Evolutionary conservation across 2,888 invertebrate species (phyloP).

Genomic region (Trisateles emortualis): DNA sequence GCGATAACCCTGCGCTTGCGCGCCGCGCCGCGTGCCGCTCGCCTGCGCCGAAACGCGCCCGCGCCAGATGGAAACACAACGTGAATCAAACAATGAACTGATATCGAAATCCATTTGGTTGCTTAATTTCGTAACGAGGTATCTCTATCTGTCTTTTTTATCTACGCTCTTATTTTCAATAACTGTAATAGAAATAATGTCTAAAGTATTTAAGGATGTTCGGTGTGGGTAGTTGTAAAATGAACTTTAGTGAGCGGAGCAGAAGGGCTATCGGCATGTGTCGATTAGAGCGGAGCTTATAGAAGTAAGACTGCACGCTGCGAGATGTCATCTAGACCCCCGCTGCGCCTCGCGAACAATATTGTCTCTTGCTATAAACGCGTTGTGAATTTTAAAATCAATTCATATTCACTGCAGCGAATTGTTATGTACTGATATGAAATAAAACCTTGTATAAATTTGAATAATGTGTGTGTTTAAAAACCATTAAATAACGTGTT

Average conservation of each 20-base stretch:
- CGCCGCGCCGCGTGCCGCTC: conserved; percentile 60
- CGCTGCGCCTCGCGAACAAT: conserved; percentile 83
- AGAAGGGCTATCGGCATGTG: conserved; percentile 24
- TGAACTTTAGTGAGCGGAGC: conserved; percentile 32
- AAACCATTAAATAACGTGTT: conserved; percentile 53
- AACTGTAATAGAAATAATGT: conserved; percentile 72
- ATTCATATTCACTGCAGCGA: conserved; percentile 76
- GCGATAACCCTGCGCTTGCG: conserved; percentile 69
- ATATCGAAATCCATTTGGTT: conserved; percentile 81
- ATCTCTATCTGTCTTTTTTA: conserved; percentile 75
- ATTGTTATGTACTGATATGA: conserved; percentile 61
- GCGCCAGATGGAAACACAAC: conserved; percentile 50
- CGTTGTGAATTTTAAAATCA: conserved; percentile 82
- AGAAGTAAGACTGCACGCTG: conserved; percentile 80
- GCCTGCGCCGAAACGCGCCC: conserved; percentile 46
- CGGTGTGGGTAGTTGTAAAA: conserved; percentile 31
- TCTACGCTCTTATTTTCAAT: conserved; percentile 80
- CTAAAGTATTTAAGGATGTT: conserved; percentile 57
- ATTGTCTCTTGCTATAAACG: conserved; percentile 83
- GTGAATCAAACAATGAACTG: conserved; percentile 80
- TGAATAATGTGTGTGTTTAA: conserved; percentile 50
- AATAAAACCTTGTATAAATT: conserved; percentile 52
- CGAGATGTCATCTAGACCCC: conserved; percentile 85
- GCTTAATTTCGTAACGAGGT: conserved; percentile 79
- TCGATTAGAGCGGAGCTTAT: conserved; percentile 56